phyloP scores from a whole-genome alignment of 2,113 vertebrate genomes.

The Miniopterus natalensis region DNA sequence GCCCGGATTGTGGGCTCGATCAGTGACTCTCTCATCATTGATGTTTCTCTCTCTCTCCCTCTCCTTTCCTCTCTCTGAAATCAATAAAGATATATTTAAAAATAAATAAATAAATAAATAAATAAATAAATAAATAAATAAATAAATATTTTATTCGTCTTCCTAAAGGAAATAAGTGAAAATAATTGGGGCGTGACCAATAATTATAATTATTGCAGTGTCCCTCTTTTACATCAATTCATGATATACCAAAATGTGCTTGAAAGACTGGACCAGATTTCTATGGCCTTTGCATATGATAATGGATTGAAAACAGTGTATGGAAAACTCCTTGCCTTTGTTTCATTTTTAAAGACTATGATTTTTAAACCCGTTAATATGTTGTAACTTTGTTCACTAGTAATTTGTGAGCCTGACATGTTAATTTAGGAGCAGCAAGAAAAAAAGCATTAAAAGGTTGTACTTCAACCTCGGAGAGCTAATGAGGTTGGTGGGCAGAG shows the following conservation, averaged over 20 bases:
- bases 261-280: background rate
- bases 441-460: background rate
- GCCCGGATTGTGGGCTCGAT: no score
- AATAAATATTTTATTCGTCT: conserved; percentile 25
- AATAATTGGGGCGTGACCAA: background rate
- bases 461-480: background rate
- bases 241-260: background rate
- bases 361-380: background rate
- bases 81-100: no score
- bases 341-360: background rate
- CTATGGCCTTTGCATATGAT: background rate
- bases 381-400: background rate
- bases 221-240: background rate
- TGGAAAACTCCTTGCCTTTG: conserved; percentile 7
- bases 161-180: conserved; percentile 4
- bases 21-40: no score
- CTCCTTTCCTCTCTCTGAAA: no score
- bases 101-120: no score
- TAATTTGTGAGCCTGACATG: background rate
- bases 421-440: conserved; percentile 7
- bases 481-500: conserved; percentile 49
- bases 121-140: no score
- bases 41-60: no score
- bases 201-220: background rate
- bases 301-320: background rate